Evolutionary conservation across 2,113 vertebrate species (phyloP), one percentile per base, ranked within the genome.

Genomic region (Limanda limanda): DNA sequence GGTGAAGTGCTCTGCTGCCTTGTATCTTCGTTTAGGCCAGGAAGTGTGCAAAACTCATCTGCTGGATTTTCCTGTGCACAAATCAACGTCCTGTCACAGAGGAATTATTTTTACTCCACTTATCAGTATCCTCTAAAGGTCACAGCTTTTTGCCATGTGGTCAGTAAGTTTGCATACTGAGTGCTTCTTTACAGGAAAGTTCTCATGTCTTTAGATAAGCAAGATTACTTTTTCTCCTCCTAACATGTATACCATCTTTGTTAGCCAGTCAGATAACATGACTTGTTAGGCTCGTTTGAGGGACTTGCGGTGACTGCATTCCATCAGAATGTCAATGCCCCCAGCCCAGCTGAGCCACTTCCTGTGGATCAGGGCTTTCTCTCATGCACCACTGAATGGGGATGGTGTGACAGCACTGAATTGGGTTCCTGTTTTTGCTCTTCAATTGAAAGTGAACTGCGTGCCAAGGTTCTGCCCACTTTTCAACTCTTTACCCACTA

Each of bases 381-480:
- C 87, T 87, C 72, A 89, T 75, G 57, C 82, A 13, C 64, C 52
- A 9, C 68, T 93, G 86, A 93, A 92, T 90, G 79, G 60, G 66
- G 66, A 82, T 55, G 88, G 88, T 91, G 88, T 89, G 70, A 60
- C 72, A 63, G 63, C 31, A 14, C 82, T 91, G 85, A 91, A 91
- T 90, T 45, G 74, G 74, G 83, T 88, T 93, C 84, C 90, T 93
- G 92, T 91, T 91, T 91, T 91, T 82, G 37, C 80, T 66, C 75
- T 80, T 86, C 72, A 82, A 71, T 88, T 31, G 68, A 90, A 89
- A 88, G 79, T 60, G 71, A 71, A 56, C 17, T 5, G 5, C 62
- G 65, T 75, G 91, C 82, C 86, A 89, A 76, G 68, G 24, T 48
- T 71, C 78, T 79, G 73, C 68, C 71, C 69, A 83, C 68, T 82